Conservation (phyloP, 2,113 vertebrate species). For the Antennarius striatus region DNA sequence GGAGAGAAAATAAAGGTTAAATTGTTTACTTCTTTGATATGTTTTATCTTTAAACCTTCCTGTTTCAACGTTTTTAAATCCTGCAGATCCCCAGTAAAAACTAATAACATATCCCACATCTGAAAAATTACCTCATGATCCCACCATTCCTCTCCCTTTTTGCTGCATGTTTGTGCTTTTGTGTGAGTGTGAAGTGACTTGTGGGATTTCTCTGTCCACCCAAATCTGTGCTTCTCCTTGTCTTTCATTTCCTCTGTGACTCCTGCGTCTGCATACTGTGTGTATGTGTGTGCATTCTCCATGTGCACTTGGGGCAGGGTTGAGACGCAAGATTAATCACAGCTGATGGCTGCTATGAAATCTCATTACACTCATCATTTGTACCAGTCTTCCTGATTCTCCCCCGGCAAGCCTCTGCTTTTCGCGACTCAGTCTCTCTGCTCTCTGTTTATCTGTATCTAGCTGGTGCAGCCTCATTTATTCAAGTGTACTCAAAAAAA, state of each 20-base stretch:
- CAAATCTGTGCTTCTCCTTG: conserved; percentile 53
- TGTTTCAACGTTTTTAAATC: conserved; percentile 12
- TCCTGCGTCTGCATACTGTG: conserved; percentile 29
- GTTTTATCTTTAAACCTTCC: conserved; percentile 2
- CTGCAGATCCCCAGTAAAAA: neutral
- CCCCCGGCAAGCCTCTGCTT: conserved; percentile 30
- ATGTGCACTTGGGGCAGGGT: conserved; percentile 32
- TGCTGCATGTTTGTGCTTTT: conserved; percentile 11
- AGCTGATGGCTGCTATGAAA: conserved; percentile 80
- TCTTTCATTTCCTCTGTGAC: conserved; percentile 73
- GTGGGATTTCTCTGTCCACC: conserved; percentile 60
- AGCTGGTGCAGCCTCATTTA: conserved; percentile 26
- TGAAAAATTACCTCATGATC: conserved; percentile 24
- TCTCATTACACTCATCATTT: conserved; percentile 83
- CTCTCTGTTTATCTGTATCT: conserved; percentile 55
- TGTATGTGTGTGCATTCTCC: conserved; percentile 13
- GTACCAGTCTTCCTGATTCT: conserved; percentile 68
- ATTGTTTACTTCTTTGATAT: neutral
- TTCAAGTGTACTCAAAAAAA: conserved; percentile 19
- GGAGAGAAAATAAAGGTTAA: conserved; percentile 14
- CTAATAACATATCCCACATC: conserved; percentile 10
- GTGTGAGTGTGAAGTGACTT: conserved; percentile 50
- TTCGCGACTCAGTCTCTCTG: conserved; percentile 35
- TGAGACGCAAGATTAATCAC: conserved; percentile 77
- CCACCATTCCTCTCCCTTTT: conserved; percentile 25